Evolutionary conservation across 2,113 vertebrate species (phyloP).

Genomic region (Urocolius indicus): DNA sequence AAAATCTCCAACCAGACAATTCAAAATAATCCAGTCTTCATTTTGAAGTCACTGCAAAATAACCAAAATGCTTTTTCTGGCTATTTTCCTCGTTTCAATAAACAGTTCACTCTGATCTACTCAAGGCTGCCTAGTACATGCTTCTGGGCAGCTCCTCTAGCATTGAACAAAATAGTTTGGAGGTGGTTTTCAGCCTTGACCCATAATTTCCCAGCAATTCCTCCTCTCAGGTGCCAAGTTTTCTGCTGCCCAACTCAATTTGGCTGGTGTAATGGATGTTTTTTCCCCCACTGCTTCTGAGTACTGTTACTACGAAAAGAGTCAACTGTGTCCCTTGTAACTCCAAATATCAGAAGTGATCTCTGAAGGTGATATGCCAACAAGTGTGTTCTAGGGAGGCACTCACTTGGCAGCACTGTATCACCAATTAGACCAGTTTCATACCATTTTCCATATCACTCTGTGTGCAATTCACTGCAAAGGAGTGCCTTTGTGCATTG

Average conservation of each 20-base stretch:
- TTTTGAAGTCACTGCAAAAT: background rate
- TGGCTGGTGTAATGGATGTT: background rate
- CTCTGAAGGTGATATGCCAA: background rate
- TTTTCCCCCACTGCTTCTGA: background rate
- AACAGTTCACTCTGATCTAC: background rate
- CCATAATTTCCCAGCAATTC: background rate
- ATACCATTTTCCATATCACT: background rate
- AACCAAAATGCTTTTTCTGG: background rate
- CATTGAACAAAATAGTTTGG: background rate
- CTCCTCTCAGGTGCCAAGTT: background rate
- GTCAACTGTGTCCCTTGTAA: background rate
- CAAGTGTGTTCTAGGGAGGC: background rate
- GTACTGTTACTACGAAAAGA: background rate
- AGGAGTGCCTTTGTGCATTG: background rate
- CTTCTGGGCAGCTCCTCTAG: background rate
- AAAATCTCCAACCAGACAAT: background rate
- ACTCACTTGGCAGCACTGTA: background rate
- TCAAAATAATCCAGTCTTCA: background rate
- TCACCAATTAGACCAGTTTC: constrained; percentile 29
- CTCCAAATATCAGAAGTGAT: background rate
- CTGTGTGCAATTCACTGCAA: background rate
- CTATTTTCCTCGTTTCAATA: background rate
- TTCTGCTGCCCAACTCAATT: background rate
- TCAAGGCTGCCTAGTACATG: background rate
- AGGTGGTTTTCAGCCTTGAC: background rate